Evolutionary conservation across 2,797 vertebrate species (phyloP).

Genomic region (Siniperca scherzeri): DNA sequence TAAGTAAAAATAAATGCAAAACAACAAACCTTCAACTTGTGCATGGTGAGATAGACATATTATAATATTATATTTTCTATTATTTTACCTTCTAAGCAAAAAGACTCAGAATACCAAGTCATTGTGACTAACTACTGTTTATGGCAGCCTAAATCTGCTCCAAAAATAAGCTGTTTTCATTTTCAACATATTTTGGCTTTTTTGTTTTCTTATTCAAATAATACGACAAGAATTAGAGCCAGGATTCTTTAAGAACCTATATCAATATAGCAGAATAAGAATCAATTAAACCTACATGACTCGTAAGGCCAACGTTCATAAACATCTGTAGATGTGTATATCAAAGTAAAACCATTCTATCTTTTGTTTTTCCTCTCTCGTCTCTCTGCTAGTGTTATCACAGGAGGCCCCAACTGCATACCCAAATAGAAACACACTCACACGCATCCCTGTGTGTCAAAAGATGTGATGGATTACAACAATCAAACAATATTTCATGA

Average conservation of each 20-base stretch:
- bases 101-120: not conserved
- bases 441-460: conserved; percentile 67
- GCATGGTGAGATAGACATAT: not conserved
- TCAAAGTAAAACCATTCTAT: conserved; percentile 12
- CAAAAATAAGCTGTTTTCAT: not conserved
- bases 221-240: not conserved
- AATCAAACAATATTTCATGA: conserved; percentile 82
- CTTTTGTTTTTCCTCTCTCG: conserved; percentile 28
- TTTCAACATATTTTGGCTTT: not conserved
- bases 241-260: not conserved
- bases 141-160: not conserved
- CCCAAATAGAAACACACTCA: conserved; percentile 51
- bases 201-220: not conserved
- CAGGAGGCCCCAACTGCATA: conserved; percentile 61
- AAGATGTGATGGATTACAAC: conserved; percentile 82
- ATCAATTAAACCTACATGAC: not conserved
- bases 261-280: not conserved
- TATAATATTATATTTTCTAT: not conserved
- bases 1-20: not conserved
- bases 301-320: not conserved
- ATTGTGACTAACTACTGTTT: not conserved
- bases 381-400: conserved; percentile 43
- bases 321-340: not conserved
- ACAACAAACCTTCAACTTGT: not conserved
- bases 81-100: not conserved